Conservation (phyloP, 2,888 invertebrate species). For the Amphipoea oculea region DNA sequence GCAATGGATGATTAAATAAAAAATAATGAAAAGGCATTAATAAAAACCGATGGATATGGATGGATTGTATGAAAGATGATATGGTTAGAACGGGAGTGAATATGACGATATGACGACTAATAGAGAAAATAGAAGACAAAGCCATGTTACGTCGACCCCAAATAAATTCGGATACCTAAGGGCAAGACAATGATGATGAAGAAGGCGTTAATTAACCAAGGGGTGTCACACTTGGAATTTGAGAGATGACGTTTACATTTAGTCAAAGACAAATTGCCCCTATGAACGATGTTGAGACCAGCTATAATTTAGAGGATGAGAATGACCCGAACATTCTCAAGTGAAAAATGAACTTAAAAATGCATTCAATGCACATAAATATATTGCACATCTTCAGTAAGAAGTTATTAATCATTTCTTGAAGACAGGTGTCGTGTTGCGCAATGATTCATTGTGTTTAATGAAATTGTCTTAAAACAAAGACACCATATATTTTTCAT, state of each 20-base stretch:
- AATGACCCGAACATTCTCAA: not conserved
- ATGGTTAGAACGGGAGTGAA: not conserved
- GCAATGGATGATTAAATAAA: not conserved
- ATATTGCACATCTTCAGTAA: constrained; percentile 8
- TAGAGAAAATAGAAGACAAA: not conserved
- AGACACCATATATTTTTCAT: constrained; percentile 1
- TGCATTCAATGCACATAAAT: constrained; percentile 21
- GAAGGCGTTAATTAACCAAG: not conserved
- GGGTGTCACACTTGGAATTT: not conserved
- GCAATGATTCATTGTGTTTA: constrained; percentile 25
- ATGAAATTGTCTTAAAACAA: constrained; percentile 30
- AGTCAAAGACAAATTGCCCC: constrained; percentile 16
- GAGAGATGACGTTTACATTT: not conserved
- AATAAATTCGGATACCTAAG: not conserved
- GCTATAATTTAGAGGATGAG: not conserved
- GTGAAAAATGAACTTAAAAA: constrained; percentile 28
- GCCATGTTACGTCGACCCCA: not conserved
- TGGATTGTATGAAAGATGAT: not conserved
- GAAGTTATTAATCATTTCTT: constrained; percentile 34
- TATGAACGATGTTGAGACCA: constrained; percentile 8
- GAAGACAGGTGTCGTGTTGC: constrained; percentile 32
- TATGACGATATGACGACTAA: not conserved
- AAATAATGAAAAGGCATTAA: not conserved
- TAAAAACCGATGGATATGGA: not conserved
- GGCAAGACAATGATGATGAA: not conserved